phyloP scores from a whole-genome alignment of 2,888 invertebrate genomes.

The Pediacus dermestoides region DNA sequence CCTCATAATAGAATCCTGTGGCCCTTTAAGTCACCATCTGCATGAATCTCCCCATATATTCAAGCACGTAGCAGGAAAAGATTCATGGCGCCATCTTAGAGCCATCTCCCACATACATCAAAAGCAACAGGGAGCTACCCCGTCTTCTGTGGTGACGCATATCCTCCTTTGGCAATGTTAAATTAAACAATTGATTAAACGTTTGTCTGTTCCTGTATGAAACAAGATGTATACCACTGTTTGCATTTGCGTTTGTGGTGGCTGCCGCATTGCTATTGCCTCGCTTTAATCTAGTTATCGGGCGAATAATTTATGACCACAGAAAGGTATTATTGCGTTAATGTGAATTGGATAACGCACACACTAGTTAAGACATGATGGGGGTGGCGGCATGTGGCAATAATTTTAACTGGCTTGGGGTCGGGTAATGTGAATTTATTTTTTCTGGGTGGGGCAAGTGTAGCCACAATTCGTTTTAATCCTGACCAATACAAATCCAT shows the following conservation, averaged over 20 bases:
- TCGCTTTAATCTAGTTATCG: slow-evolving; percentile 2
- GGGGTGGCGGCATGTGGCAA: no score
- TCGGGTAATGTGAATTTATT: no score
- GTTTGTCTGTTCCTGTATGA: no score
- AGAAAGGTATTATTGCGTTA: not conserved
- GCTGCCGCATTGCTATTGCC: slow-evolving; percentile 1
- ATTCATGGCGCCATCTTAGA: slow-evolving; percentile 17
- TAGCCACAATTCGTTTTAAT: no score
- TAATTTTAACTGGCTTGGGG: no score
- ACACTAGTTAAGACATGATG: no score
- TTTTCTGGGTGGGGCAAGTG: no score
- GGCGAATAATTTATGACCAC: slow-evolving; percentile 1
- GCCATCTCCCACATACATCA: slow-evolving; percentile 10
- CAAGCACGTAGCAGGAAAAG: slow-evolving; percentile 3
- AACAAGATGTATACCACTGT: not conserved
- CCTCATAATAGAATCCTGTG: no score
- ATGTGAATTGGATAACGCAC: no score
- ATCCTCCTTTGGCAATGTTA: not conserved
- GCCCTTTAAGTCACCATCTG: no score
- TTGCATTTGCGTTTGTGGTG: not conserved
- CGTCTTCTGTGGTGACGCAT: slow-evolving; percentile 8
- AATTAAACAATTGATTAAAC: not conserved
- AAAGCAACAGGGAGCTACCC: slow-evolving; percentile 12
- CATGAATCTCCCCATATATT: no score
- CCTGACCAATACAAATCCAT: no score